Evolutionary conservation across 2,797 vertebrate genomes (phyloP).

Genomic region (Silurus aristotelis): DNA sequence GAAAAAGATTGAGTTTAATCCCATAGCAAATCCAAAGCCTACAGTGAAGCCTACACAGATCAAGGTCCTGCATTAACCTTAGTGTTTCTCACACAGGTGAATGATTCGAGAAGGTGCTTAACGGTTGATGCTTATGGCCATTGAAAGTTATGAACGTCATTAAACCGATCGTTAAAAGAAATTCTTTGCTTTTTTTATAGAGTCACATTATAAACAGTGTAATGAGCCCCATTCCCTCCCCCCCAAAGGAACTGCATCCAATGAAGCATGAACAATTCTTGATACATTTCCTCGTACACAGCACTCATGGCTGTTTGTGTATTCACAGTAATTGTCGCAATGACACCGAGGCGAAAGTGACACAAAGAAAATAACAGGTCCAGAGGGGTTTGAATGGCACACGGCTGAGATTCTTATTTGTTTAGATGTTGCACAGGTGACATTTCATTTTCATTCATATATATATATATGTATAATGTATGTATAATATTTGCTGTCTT

Average conservation of each 20-base stretch:
- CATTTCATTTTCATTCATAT: no score
- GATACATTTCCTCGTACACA: slow-evolving; percentile 11
- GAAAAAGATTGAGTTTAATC: not conserved
- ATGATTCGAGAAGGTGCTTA: not conserved
- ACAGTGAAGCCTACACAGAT: slow-evolving; percentile 2
- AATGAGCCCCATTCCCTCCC: not conserved
- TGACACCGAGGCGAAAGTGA: not conserved
- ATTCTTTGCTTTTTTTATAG: not conserved
- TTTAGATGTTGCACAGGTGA: not conserved
- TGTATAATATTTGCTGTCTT: no score
- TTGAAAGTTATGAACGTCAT: not conserved
- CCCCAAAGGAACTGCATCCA: slow-evolving; percentile 21
- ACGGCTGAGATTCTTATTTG: not conserved
- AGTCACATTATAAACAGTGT: slow-evolving; percentile 3
- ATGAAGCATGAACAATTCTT: slow-evolving; percentile 17
- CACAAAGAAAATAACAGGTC: not conserved
- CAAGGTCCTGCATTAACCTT: not conserved
- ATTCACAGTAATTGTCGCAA: not conserved
- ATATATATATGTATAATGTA: no score
- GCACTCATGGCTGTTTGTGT: not conserved
- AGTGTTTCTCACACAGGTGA: not conserved
- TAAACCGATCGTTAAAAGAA: not conserved
- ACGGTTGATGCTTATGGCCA: slow-evolving; percentile 2
- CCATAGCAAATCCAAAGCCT: not conserved
- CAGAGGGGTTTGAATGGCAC: not conserved